phyloP scores from a whole-genome alignment of 64 coral and sea anemone species.

The Dendronephthya gigantea region DNA sequence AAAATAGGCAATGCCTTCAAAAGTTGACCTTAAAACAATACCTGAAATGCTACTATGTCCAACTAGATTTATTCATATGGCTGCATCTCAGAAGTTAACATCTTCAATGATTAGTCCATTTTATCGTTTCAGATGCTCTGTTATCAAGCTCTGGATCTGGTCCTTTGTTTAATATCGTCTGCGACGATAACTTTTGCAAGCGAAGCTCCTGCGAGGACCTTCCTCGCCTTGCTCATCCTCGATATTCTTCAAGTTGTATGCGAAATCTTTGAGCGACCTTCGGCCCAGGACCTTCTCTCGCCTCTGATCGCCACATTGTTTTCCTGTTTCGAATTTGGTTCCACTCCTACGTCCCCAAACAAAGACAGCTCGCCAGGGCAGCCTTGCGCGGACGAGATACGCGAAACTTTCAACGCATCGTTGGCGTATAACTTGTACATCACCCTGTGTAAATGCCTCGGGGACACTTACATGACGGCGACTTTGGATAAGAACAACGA shows the following conservation, averaged over 20 bases:
- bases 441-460: constrained; percentile 74
- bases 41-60: no score
- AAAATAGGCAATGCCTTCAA: no score
- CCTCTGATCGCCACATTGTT: constrained; percentile 68
- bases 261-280: constrained; percentile 63
- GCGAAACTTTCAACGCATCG: constrained; percentile 64
- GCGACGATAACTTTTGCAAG: constrained; percentile 67
- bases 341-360: no score
- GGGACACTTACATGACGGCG: constrained; percentile 68
- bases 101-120: background rate
- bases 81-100: background rate
- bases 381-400: constrained; percentile 57
- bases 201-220: constrained; percentile 50
- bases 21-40: no score
- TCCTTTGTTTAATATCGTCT: constrained; percentile 72
- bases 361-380: constrained; percentile 46
- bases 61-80: no score
- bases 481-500: constrained; percentile 57
- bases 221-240: constrained; percentile 65
- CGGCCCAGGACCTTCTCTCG: constrained; percentile 54
- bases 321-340: constrained; percentile 48
- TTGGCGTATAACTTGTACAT: constrained; percentile 79
- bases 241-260: constrained; percentile 67
- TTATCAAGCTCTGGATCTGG: constrained; percentile 48
- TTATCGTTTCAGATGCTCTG: background rate